These are phyloP conservation scores for Limnephilus rhombicus DNA, from an alignment of 2,888 invertebrate species.

Conservation along the genomic window DNA sequence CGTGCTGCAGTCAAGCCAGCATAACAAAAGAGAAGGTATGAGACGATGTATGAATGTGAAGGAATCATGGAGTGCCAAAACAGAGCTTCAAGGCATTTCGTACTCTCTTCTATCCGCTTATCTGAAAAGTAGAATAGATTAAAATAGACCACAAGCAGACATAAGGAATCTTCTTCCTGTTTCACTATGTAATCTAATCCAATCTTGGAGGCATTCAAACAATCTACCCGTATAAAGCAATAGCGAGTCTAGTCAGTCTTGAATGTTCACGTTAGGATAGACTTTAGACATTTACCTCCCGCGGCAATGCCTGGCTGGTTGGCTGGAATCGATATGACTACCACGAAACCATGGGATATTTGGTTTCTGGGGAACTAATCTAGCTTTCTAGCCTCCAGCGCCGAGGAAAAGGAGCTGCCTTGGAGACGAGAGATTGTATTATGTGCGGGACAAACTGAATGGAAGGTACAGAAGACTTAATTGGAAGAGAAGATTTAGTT, in stretches of 20 bases:
- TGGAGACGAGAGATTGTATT: neutral
- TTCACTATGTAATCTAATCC: neutral
- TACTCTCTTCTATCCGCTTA: neutral
- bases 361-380: conserved; percentile 14
- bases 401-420: neutral
- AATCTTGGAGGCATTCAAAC: neutral
- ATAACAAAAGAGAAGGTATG: neutral
- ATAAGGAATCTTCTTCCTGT: neutral
- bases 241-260: neutral
- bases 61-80: neutral
- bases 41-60: neutral
- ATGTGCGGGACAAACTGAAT: neutral
- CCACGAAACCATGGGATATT: neutral
- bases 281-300: neutral
- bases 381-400: neutral
- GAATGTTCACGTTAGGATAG: neutral
- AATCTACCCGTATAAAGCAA: neutral
- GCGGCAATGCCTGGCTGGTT: neutral
- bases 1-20: no score
- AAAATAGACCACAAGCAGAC: neutral
- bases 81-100: neutral
- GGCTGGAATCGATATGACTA: conserved; percentile 17
- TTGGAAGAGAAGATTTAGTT: neutral
- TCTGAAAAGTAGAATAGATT: neutral
- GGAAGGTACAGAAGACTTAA: neutral